A percentile compares a stretch with the other conserved stretches of the same genome.
These are phyloP conservation scores for Drosophila watanabei DNA, from an alignment of 1,140 invertebrate genomes.

Conservation along the genomic window DNA sequence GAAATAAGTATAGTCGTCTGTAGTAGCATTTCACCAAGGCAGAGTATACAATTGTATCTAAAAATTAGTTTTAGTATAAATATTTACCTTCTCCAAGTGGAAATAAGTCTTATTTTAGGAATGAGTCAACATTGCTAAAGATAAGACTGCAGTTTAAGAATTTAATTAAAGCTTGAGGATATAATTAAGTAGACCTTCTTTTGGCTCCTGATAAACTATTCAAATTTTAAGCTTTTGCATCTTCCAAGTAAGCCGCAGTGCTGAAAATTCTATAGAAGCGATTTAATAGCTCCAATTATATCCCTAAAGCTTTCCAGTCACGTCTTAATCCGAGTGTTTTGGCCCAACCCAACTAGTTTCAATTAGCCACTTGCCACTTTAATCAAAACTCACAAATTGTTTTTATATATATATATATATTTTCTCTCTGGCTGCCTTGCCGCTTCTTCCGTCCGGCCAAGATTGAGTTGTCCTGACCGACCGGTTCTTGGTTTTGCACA, in stretches of 20 bases:
- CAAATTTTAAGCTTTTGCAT: not conserved
- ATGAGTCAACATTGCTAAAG: not conserved
- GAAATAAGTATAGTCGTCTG: not conserved
- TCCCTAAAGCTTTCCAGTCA: constrained; percentile 21
- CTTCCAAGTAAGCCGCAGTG: not conserved
- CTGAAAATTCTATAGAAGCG: not conserved
- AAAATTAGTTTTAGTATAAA: not conserved
- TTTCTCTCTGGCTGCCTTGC: not conserved
- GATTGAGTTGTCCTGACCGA: constrained; percentile 71
- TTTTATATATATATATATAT: constrained; percentile 51
- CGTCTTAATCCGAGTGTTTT: constrained; percentile 24
- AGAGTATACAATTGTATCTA: not conserved
- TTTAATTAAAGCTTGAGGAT: not conserved
- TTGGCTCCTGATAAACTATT: not conserved
- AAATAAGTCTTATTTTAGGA: not conserved
- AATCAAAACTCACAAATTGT: constrained; percentile 72
- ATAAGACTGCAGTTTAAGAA: not conserved
- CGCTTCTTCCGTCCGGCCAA: constrained; percentile 28
- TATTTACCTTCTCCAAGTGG: not conserved
- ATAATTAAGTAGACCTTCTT: not conserved
- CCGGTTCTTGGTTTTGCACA: constrained; percentile 31
- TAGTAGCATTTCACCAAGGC: not conserved
- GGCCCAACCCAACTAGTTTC: constrained; percentile 51
- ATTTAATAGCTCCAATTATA: constrained; percentile 8
- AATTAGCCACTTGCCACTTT: constrained; percentile 67